phyloP scores from a whole-genome alignment of 2,113 vertebrate species.

The Nesoenas mayeri region DNA sequence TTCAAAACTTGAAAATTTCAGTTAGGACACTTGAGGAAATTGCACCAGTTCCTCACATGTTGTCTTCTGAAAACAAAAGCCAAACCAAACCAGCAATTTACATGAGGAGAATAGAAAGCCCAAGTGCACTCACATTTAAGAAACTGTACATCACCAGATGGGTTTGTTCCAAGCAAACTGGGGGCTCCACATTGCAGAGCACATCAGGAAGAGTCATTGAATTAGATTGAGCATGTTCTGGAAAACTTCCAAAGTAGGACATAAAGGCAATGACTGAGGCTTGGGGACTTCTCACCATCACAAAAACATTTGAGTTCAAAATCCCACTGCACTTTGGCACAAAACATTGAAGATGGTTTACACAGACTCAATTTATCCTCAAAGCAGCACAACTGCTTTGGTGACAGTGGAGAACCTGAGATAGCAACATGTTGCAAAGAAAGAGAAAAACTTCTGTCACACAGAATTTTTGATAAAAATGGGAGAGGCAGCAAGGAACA shows the following conservation, averaged over 20 bases:
- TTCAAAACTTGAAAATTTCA: neutral
- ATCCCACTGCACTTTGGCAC: constrained; percentile 22
- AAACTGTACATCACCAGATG: neutral
- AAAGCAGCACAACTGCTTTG: constrained; percentile 50
- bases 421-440: constrained; percentile 50
- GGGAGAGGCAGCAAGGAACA: constrained; percentile 49
- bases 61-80: neutral
- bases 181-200: neutral
- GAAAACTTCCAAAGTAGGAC: neutral
- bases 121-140: neutral
- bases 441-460: constrained; percentile 57
- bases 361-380: constrained; percentile 41
- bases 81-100: neutral
- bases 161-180: neutral
- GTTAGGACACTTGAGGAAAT: neutral
- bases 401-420: constrained; percentile 50
- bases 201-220: neutral
- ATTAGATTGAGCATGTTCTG: neutral
- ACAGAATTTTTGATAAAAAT: constrained; percentile 62
- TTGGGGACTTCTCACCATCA: constrained; percentile 2
- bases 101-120: neutral
- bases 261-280: constrained; percentile 1
- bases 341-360: constrained; percentile 36
- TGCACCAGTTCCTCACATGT: neutral
- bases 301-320: constrained; percentile 30